Percentiles rank a stretch among this genome's conserved stretches.
Evolutionary conservation across 2,797 vertebrate species (phyloP).

Genomic region (Sternarchorhynchus goeldii): DNA sequence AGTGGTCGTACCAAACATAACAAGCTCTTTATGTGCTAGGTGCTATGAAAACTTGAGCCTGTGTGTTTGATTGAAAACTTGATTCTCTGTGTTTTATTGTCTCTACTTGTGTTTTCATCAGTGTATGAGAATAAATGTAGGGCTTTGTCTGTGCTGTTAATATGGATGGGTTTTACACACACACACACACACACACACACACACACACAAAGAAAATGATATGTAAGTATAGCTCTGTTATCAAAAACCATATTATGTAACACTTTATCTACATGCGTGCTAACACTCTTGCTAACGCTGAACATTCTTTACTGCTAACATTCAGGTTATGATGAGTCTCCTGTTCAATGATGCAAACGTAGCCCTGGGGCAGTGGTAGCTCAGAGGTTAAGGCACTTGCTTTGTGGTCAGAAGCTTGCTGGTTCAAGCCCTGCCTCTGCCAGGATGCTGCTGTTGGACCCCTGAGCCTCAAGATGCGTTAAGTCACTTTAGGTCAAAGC

Average conservation of each 20-base stretch:
- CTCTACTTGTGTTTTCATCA: neutral
- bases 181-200: neutral
- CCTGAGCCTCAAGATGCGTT: too few relatives aligned
- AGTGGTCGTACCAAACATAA: neutral
- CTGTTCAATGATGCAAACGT: too few relatives aligned
- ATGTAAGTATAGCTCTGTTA: neutral
- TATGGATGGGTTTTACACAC: neutral
- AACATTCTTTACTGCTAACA: neutral
- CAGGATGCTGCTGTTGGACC: too few relatives aligned
- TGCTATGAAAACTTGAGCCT: neutral
- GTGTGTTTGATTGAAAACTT: neutral
- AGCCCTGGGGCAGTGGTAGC: too few relatives aligned
- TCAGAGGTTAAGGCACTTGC: too few relatives aligned
- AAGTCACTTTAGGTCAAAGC: too few relatives aligned
- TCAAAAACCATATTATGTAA: constrained; percentile 11
- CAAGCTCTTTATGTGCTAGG: too few relatives aligned
- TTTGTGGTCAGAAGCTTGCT: too few relatives aligned
- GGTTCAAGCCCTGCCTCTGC: too few relatives aligned
- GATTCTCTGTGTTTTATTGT: neutral
- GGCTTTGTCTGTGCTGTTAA: too few relatives aligned
- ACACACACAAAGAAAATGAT: neutral
- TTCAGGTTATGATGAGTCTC: neutral
- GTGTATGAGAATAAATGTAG: too few relatives aligned
- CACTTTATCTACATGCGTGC: neutral
- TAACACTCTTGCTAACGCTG: neutral